phyloP scores from a whole-genome alignment of 2,888 invertebrate species.

The Hirtodrosophila histrioides region DNA sequence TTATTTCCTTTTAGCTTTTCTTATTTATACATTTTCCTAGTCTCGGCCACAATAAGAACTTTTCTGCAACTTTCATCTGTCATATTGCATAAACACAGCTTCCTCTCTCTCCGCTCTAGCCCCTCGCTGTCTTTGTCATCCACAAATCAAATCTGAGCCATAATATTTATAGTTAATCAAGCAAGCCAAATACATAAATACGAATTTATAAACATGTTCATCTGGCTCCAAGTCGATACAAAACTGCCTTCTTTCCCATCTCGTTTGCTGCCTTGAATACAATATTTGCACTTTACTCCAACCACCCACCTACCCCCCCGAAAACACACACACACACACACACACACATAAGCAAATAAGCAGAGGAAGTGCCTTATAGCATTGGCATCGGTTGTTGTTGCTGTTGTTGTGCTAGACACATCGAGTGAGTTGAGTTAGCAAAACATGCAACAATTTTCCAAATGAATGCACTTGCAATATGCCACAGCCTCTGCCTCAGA shows the following conservation, averaged over 20 bases:
- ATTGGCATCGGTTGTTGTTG: constrained; percentile 15
- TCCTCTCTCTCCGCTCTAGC: not conserved
- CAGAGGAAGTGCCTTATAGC: constrained; percentile 42
- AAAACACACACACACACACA: constrained; percentile 29
- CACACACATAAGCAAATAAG: constrained; percentile 59
- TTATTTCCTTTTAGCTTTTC: constrained; percentile 22
- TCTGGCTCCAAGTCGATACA: constrained; percentile 28
- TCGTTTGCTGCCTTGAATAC: constrained; percentile 45
- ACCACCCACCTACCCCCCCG: constrained; percentile 1
- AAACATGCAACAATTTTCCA: constrained; percentile 81
- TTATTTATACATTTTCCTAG: constrained; percentile 33
- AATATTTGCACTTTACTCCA: constrained; percentile 55
- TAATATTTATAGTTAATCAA: constrained; percentile 77
- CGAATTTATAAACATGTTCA: constrained; percentile 73
- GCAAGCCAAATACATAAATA: constrained; percentile 75
- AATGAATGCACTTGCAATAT: constrained; percentile 77
- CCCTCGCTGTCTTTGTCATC: constrained; percentile 36
- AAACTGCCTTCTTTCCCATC: constrained; percentile 7
- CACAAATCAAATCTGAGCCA: constrained; percentile 61
- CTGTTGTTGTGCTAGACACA: constrained; percentile 56
- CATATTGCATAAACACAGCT: constrained; percentile 29
- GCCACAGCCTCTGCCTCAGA: constrained; percentile 36
- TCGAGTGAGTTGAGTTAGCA: constrained; percentile 69
- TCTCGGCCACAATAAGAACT: constrained; percentile 23
- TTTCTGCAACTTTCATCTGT: constrained; percentile 43